Percentiles rank a stretch among this genome's conserved stretches.
phyloP scores from a whole-genome alignment of 2,888 invertebrate species.

The Nymphalis urticae region DNA sequence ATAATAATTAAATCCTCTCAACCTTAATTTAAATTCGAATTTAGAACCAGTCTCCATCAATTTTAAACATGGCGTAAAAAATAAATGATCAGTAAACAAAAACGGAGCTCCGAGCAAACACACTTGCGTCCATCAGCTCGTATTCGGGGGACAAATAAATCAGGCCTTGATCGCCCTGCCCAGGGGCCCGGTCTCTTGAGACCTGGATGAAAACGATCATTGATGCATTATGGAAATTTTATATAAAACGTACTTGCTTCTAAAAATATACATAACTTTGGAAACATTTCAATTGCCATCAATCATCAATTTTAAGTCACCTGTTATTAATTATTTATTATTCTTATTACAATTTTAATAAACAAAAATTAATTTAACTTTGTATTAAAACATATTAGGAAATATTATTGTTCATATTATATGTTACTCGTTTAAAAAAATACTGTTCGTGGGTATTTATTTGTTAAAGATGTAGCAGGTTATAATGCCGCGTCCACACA shows the following conservation, averaged over 20 bases:
- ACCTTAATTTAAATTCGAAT: constrained; percentile 10
- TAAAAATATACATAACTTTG: background rate
- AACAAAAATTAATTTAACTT: too few species aligned
- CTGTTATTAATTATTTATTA: too few species aligned
- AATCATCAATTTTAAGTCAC: too few species aligned
- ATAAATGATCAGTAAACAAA: constrained; percentile 61
- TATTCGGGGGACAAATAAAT: constrained; percentile 60
- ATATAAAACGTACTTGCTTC: background rate
- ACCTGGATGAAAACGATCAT: constrained; percentile 38
- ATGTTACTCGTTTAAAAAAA: background rate
- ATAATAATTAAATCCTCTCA: constrained; percentile 1
- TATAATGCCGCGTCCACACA: constrained; percentile 38
- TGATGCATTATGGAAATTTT: constrained; percentile 18
- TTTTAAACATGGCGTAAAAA: constrained; percentile 50
- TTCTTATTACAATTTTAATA: too few species aligned
- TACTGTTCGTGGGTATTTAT: background rate
- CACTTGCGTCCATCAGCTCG: constrained; percentile 44
- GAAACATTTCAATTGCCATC: too few species aligned
- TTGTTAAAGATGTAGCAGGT: background rate
- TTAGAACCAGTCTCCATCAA: constrained; percentile 26
- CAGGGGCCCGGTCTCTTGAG: constrained; percentile 55
- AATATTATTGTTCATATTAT: too few species aligned
- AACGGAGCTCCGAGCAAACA: constrained; percentile 56
- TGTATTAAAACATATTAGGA: too few species aligned
- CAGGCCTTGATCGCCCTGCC: constrained; percentile 55